phyloP scores from a whole-genome alignment of 2,797 vertebrate species.

The Aldrovandia affinis region DNA sequence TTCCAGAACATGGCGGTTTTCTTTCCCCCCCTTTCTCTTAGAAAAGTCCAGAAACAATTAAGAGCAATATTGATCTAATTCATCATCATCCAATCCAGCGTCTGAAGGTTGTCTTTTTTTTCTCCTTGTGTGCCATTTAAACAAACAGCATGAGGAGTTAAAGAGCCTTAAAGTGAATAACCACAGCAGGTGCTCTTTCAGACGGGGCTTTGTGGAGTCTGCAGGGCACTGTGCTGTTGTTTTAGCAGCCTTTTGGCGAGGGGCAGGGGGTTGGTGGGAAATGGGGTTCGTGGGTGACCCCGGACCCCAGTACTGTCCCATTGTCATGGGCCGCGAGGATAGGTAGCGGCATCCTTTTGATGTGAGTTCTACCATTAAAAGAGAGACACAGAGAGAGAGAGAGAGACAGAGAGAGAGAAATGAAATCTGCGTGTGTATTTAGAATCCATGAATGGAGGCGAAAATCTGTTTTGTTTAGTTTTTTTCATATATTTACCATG shows the following conservation, averaged over 20 bases:
- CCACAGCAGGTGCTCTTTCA: conserved; percentile 82
- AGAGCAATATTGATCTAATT: conserved; percentile 80
- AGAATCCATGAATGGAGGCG: background rate
- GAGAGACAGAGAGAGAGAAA: background rate
- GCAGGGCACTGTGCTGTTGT: conserved; percentile 77
- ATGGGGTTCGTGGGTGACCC: conserved; percentile 73
- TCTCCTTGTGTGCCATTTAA: conserved; percentile 69
- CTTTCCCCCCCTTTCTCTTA: conserved; percentile 39
- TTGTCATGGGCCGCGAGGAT: conserved; percentile 57
- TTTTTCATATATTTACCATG: background rate
- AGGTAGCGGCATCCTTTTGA: conserved; percentile 46
- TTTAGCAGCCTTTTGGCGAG: conserved; percentile 72
- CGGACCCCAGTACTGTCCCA: conserved; percentile 72
- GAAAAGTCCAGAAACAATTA: conserved; percentile 74
- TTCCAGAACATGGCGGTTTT: conserved; percentile 52
- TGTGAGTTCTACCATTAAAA: background rate
- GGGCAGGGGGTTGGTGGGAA: conserved; percentile 80
- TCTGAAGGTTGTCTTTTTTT: conserved; percentile 65
- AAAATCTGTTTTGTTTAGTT: background rate
- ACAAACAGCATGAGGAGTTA: conserved; percentile 73
- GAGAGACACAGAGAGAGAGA: background rate
- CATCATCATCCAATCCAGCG: conserved; percentile 71
- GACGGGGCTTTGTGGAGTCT: conserved; percentile 73
- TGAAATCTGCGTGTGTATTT: background rate
- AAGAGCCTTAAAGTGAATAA: conserved; percentile 75